Base-by-base conservation (phyloP, 2,797 vertebrate species). In the Staurois parvus region DNA sequence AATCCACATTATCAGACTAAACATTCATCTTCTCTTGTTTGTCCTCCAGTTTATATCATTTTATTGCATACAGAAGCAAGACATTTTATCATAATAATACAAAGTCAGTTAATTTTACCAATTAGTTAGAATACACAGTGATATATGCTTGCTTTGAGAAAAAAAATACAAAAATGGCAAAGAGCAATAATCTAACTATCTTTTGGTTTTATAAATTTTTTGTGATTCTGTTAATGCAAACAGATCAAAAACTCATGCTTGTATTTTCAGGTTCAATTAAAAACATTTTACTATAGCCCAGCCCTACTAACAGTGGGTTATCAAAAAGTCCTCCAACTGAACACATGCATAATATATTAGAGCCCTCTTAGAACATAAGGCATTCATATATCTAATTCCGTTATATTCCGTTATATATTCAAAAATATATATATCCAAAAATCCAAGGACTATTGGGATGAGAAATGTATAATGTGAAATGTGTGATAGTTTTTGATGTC, bases 31-130 rank as follows among this genome's bases (percentile, higher is more conserved):
- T 83, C 64, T 52, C 13, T 26, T 29, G 32, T 40, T 76, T 78
- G 69, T 45, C 9, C 48, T 59, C 68, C 72, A 37, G 66, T 73
- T 79, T 79, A 48, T 17, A 45, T 48, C 48, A 10, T 48, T 64
- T 52, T 28, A 34, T 24, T 52, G 24, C 29, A 72, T 79, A 24
- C 10, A 64, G 30, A 79, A 79, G 42, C 73, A 64, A 84, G 34
- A 29, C 48, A 28, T 79, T 84, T 78, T 79, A 79, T 67, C 40
- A 74, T 72, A 79, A 79, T 85, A 76, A 68, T 59, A 2, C 34
- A 79, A 59, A 21, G 24, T 73, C 76, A 79, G 79, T 85, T 72
- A 70, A 85, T 85, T 85, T 79, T 28, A 66, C 26, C 72, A 85
- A 85, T 79, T 85, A 79, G 37, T 79, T 66, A 79, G 28, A 40